Conservation (phyloP, 2,888 invertebrate genomes). For the Eumerus sabulonum region DNA sequence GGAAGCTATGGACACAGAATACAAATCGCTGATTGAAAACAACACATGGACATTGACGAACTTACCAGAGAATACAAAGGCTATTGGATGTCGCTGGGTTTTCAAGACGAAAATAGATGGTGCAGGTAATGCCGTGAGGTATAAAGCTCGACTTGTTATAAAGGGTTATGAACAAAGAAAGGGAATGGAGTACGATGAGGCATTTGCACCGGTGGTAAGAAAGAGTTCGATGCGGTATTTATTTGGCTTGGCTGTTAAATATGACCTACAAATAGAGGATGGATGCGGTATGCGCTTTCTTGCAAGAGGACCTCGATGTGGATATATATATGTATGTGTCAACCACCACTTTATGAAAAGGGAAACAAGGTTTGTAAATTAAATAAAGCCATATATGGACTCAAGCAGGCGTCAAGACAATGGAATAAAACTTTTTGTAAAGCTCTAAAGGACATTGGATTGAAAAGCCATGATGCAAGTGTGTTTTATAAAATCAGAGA, state of each 20-base stretch:
- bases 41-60: constrained; percentile 1
- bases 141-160: constrained; percentile 10
- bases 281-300: constrained; percentile 13
- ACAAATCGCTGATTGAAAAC: constrained; percentile 4
- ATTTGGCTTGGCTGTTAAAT: constrained; percentile 9
- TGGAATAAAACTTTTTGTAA: constrained; percentile 22
- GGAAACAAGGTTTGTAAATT: constrained; percentile 21
- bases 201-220: constrained; percentile 15
- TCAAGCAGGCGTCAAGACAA: constrained; percentile 6
- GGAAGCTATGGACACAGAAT: no score
- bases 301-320: constrained; percentile 4
- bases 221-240: constrained; percentile 7
- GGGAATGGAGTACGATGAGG: constrained; percentile 22
- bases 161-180: constrained; percentile 20
- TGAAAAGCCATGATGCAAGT: no score
- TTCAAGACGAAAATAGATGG: constrained; percentile 7
- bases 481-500: constrained; percentile 2
- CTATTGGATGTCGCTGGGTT: constrained; percentile 1
- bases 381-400: constrained; percentile 20
- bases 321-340: background rate
- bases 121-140: background rate
- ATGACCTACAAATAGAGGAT: constrained; percentile 11
- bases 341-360: constrained; percentile 9
- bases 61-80: background rate
- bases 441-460: constrained; percentile 9